These are phyloP conservation scores for Psephotus haematonotus DNA, from an alignment of 2,113 vertebrate species.

Conservation along the genomic window DNA sequence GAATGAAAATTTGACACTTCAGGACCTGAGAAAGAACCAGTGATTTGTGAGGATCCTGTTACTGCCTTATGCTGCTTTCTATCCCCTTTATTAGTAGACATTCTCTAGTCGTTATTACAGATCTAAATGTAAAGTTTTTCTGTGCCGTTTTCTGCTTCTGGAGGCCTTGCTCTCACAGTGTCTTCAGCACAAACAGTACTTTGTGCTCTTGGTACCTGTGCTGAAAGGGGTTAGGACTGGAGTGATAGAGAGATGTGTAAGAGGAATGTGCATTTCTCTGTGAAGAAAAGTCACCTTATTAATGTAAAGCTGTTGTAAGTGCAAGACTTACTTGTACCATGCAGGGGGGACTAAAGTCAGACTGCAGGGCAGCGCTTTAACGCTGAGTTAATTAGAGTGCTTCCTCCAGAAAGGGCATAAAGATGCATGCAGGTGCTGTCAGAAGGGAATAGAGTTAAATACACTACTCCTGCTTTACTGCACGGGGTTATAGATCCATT, in stretches of 20 bases:
- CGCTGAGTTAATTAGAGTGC: not conserved
- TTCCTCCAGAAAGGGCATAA: not conserved
- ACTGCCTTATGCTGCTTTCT: not conserved
- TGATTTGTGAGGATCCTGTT: not conserved
- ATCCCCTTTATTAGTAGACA: not conserved
- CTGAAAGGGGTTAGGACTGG: not conserved
- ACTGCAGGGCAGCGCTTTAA: not conserved
- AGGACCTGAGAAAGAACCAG: not conserved
- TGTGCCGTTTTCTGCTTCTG: not conserved
- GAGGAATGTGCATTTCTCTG: not conserved
- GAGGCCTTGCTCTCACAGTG: not conserved
- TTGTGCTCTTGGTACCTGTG: not conserved
- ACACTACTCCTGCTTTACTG: not conserved
- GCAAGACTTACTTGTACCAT: not conserved
- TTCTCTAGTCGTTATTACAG: not conserved
- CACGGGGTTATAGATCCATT: not conserved
- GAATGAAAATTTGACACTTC: not conserved
- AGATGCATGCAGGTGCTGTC: not conserved
- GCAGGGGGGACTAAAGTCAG: not conserved
- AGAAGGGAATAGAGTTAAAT: not conserved
- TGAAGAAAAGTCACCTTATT: not conserved
- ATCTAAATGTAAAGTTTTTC: not conserved
- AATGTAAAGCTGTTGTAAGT: not conserved
- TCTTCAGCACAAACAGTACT: not conserved
- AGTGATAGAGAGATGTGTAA: too few species aligned